phyloP scores from a whole-genome alignment of 2,797 vertebrate species.

The Parambassis ranga region DNA sequence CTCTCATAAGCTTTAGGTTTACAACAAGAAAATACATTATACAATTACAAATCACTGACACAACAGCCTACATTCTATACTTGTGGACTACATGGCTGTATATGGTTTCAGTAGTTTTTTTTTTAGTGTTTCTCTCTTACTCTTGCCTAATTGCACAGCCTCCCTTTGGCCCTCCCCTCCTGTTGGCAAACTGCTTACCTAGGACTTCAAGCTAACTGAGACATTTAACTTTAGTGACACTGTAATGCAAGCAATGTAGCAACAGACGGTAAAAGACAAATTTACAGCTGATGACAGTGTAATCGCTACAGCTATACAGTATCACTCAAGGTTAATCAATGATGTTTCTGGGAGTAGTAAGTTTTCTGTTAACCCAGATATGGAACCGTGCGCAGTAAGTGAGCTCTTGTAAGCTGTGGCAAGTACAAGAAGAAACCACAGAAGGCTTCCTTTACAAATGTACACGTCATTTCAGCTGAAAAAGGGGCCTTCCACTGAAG shows the following conservation, averaged over 20 bases:
- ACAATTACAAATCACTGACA: background rate
- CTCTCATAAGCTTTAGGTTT: background rate
- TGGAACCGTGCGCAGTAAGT: background rate
- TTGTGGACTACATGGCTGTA: background rate
- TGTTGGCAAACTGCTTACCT: conserved; percentile 4
- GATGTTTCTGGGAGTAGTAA: conserved; percentile 8
- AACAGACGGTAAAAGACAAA: conserved; percentile 11
- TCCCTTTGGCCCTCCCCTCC: background rate
- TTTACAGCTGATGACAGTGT: conserved; percentile 12
- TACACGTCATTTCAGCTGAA: too few species aligned
- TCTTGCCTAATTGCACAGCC: background rate
- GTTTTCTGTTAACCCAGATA: conserved; percentile 33
- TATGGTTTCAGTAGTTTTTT: background rate
- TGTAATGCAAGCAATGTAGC: conserved; percentile 21
- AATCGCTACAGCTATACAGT: conserved; percentile 16
- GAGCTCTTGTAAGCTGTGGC: background rate
- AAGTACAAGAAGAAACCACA: background rate
- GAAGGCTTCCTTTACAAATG: conserved; percentile 6
- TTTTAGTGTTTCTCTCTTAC: background rate
- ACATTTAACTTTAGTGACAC: conserved; percentile 37
- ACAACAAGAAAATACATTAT: background rate
- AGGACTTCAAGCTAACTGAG: conserved; percentile 10
- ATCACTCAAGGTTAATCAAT: conserved; percentile 55
- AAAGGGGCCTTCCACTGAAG: too few species aligned
- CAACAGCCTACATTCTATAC: background rate